Evolutionary conservation across 2,113 vertebrate genomes (phyloP).

Genomic region (Paedocypris sp.): DNA sequence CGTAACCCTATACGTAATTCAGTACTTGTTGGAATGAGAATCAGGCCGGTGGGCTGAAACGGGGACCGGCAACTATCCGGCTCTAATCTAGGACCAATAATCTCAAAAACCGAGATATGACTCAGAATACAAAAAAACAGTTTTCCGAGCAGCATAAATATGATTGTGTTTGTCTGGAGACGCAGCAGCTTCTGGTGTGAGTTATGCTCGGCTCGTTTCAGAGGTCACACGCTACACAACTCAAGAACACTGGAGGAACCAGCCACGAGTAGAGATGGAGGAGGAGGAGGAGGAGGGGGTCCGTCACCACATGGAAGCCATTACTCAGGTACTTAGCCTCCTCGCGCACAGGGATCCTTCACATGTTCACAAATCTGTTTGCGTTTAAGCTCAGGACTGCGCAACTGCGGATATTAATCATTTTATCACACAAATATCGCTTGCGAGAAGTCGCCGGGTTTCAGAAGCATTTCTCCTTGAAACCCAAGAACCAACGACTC

Average conservation of each 20-base stretch:
- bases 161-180: no score
- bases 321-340: conserved; percentile 16
- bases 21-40: no score
- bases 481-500: background rate
- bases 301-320: conserved; percentile 27
- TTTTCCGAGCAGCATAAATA: no score
- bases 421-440: background rate
- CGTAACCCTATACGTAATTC: no score
- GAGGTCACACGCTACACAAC: background rate
- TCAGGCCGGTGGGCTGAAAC: no score
- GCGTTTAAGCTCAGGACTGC: background rate
- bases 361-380: background rate
- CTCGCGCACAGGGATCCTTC: background rate
- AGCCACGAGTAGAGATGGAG: background rate
- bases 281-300: conserved; percentile 1
- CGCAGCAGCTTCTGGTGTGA: no score
- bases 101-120: no score
- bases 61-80: no score
- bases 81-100: no score
- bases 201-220: background rate
- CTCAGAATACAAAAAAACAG: no score
- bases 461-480: background rate
- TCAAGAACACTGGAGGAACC: conserved; percentile 19
- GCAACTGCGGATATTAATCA: background rate
- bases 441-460: background rate